Conservation (phyloP, 2,888 invertebrate species). For the Chalcosyrphus nemorum region DNA sequence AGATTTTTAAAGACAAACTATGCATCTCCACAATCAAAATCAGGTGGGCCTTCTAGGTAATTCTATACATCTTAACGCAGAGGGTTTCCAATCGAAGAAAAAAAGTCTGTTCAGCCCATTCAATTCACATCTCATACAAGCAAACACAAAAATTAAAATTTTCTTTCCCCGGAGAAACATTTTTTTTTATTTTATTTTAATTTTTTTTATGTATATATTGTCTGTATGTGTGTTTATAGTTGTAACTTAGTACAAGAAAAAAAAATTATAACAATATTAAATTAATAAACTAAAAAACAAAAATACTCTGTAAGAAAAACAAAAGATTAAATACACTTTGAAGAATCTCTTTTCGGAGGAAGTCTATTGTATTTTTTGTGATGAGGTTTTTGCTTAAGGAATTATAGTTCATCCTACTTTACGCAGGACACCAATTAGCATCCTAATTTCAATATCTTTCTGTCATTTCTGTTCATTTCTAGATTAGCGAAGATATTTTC, state of each 20-base stretch:
- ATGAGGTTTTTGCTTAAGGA: slow-evolving; percentile 49
- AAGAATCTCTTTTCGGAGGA: slow-evolving; percentile 66
- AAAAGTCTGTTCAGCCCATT: too few relatives aligned
- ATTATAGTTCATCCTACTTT: slow-evolving; percentile 53
- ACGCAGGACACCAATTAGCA: slow-evolving; percentile 56
- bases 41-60: too few relatives aligned
- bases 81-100: too few relatives aligned
- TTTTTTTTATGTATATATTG: slow-evolving; percentile 74
- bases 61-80: too few relatives aligned
- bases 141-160: slow-evolving; percentile 74
- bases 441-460: slow-evolving; percentile 49
- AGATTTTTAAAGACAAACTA: too few relatives aligned
- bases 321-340: slow-evolving; percentile 77
- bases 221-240: slow-evolving; percentile 76
- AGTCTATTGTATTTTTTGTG: slow-evolving; percentile 64
- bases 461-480: slow-evolving; percentile 71
- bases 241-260: slow-evolving; percentile 74
- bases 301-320: slow-evolving; percentile 76
- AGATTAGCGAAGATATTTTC: slow-evolving; percentile 54
- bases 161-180: slow-evolving; percentile 81
- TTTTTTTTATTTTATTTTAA: slow-evolving; percentile 75
- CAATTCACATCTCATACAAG: background rate
- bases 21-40: too few relatives aligned
- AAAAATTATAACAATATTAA: slow-evolving; percentile 74
- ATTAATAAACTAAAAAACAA: slow-evolving; percentile 75